Percentiles rank a stretch among this genome's conserved stretches.
These are phyloP conservation scores for Aporophyla nigra DNA, from an alignment of 2,888 invertebrate species.

Conservation along the genomic window DNA sequence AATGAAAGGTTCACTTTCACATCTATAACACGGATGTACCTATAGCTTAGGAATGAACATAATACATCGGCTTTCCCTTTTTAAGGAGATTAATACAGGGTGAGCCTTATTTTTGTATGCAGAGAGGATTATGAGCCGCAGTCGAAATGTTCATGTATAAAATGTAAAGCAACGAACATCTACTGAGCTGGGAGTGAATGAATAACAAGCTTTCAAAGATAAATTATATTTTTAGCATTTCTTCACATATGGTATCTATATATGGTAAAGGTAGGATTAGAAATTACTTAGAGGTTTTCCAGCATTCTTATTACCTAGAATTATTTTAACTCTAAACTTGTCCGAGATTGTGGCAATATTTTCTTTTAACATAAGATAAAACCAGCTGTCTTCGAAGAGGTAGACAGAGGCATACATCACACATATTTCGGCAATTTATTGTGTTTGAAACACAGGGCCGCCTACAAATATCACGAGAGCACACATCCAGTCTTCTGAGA, in stretches of 20 bases:
- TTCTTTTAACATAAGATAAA: not conserved
- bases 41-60: slow-evolving; percentile 11
- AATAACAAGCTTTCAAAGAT: slow-evolving; percentile 10
- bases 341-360: not conserved
- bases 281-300: not conserved
- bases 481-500: not conserved
- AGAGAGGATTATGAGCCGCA: slow-evolving; percentile 51
- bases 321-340: not conserved
- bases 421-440: not conserved
- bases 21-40: not conserved
- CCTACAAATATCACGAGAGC: not conserved
- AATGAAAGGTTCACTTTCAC: slow-evolving; percentile 12
- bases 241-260: no score
- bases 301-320: not conserved
- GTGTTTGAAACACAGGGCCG: no score
- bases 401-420: not conserved
- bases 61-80: slow-evolving; percentile 42
- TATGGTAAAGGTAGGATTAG: no score
- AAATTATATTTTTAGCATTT: not conserved
- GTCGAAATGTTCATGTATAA: slow-evolving; percentile 36
- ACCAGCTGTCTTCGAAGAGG: not conserved
- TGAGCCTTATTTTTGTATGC: slow-evolving; percentile 55
- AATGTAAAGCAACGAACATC: slow-evolving; percentile 33
- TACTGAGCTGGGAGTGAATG: slow-evolving; percentile 25
- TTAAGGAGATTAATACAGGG: slow-evolving; percentile 56